These are phyloP conservation scores for Phymanthus crucifer DNA, from an alignment of 92 coral and sea anemone genomes.

Conservation along the genomic window DNA sequence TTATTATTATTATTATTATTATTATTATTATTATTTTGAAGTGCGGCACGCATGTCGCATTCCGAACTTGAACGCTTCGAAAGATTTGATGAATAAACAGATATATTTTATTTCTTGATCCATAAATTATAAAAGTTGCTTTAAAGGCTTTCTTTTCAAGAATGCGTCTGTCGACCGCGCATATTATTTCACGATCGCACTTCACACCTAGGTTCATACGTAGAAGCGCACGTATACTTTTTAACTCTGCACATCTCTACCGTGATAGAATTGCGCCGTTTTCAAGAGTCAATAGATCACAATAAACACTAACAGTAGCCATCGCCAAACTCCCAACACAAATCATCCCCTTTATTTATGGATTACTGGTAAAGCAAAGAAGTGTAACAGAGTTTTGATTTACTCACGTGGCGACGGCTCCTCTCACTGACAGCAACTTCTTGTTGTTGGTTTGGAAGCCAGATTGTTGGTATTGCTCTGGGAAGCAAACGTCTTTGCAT, in stretches of 20 bases:
- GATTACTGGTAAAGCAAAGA: neutral
- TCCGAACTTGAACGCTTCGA: neutral
- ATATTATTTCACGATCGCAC: neutral
- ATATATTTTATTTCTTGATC: neutral
- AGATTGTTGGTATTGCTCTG: neutral
- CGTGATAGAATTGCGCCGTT: neutral
- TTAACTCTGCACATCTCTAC: neutral
- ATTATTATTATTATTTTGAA: too few species aligned
- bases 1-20: too few species aligned
- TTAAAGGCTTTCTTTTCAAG: neutral
- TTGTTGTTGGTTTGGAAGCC: neutral
- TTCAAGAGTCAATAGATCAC: neutral
- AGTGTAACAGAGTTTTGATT: neutral
- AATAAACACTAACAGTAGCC: too few species aligned
- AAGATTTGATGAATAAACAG: neutral
- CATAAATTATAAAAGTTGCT: neutral
- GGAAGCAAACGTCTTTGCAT: constrained; percentile 4
- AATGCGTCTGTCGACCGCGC: neutral
- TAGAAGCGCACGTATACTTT: neutral
- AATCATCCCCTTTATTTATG: neutral
- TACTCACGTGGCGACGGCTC: neutral
- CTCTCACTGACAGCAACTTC: neutral
- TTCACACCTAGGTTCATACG: neutral
- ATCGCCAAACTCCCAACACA: too few species aligned
- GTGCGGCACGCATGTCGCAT: neutral